phyloP scores from a whole-genome alignment of 2,797 vertebrate species.

The Loriculus beryllinus region DNA sequence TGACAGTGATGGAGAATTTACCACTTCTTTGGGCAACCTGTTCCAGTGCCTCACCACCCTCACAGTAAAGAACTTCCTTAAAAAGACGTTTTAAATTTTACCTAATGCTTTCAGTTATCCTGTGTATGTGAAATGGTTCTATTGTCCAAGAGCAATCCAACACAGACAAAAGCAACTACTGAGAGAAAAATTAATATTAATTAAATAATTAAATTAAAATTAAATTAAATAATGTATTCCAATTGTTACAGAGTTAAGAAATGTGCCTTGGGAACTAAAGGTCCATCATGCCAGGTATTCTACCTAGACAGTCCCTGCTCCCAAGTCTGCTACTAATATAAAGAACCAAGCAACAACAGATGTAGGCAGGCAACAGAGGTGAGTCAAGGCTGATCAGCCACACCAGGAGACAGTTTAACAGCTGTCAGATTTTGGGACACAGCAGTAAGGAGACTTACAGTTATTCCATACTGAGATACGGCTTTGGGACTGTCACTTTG shows the following conservation, averaged over 20 bases:
- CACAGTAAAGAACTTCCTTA: not conserved
- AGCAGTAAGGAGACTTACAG: not conserved
- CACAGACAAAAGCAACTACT: not conserved
- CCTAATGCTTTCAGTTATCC: not conserved
- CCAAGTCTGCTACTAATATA: not conserved
- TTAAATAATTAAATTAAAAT: too few species aligned
- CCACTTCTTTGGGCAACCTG: not conserved
- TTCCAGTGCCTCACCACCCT: not conserved
- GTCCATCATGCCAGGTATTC: rapidly evolving
- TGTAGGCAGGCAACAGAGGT: not conserved
- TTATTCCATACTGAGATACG: not conserved
- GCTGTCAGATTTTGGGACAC: not conserved
- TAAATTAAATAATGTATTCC: not conserved
- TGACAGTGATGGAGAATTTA: not conserved
- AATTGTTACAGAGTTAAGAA: not conserved
- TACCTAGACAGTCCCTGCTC: not conserved
- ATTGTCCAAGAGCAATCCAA: not conserved
- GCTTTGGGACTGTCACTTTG: not conserved
- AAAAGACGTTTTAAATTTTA: not conserved
- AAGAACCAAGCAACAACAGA: not conserved
- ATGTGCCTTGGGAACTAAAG: not conserved
- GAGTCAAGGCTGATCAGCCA: not conserved
- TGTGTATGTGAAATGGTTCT: not conserved
- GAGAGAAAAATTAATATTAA: not conserved
- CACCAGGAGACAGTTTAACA: not conserved